phyloP scores from a whole-genome alignment of 2,888 invertebrate genomes.

The Microplitis manilae region DNA sequence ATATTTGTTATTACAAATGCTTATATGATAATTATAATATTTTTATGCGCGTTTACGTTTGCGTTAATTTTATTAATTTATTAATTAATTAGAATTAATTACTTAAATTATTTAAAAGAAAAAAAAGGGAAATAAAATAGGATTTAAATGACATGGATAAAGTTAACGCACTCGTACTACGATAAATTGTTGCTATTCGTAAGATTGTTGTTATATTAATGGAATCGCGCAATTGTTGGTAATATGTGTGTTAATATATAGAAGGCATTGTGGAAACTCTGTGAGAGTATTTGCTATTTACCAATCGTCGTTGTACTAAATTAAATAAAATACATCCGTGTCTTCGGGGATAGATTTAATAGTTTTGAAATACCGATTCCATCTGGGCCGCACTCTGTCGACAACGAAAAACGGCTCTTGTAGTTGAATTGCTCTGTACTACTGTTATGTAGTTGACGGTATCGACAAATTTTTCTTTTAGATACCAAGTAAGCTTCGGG shows the following conservation, averaged over 20 bases:
- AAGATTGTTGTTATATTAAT: slow-evolving; percentile 70
- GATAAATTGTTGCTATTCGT: slow-evolving; percentile 70
- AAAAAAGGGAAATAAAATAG: not conserved
- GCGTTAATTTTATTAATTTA: slow-evolving; percentile 53
- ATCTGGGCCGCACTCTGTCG: too few relatives aligned
- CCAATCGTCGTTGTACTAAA: slow-evolving; percentile 44
- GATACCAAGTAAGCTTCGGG: slow-evolving; percentile 5
- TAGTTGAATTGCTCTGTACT: too few relatives aligned
- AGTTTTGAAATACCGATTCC: too few relatives aligned
- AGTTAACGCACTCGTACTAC: slow-evolving; percentile 64
- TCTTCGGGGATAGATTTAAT: not conserved
- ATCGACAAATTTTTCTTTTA: too few relatives aligned
- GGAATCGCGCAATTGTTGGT: slow-evolving; percentile 60
- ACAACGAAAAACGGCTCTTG: too few relatives aligned
- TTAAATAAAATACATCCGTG: slow-evolving; percentile 16
- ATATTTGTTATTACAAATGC: slow-evolving; percentile 70
- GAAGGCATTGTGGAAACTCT: slow-evolving; percentile 25
- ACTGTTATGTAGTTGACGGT: too few relatives aligned
- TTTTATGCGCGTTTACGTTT: slow-evolving; percentile 68
- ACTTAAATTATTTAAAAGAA: not conserved
- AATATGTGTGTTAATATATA: not conserved
- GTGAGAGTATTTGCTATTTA: slow-evolving; percentile 31
- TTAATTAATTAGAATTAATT: slow-evolving; percentile 11
- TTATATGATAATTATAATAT: slow-evolving; percentile 70
- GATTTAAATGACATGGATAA: slow-evolving; percentile 28